Conservation (phyloP, 2,888 invertebrate genomes). For the Branchellion lobata region DNA sequence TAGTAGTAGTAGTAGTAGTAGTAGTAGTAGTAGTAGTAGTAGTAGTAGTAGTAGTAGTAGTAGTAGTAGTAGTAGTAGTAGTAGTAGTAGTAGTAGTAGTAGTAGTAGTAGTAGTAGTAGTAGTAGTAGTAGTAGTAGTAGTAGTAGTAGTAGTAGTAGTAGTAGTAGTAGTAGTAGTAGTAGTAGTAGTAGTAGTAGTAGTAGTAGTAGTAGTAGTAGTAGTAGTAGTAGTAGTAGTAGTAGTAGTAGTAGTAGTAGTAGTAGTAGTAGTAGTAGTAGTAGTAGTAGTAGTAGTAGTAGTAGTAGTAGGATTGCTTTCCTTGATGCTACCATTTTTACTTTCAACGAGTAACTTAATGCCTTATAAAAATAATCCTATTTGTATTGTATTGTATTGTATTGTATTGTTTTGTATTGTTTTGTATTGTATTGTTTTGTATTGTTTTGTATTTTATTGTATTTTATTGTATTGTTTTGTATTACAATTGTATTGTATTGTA, state of each 20-base stretch:
- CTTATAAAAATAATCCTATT: too few relatives aligned
- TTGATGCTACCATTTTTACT: too few relatives aligned
- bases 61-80: not conserved
- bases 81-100: not conserved
- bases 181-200: not conserved
- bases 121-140: not conserved
- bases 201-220: not conserved
- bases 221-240: not conserved
- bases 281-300: constrained; percentile 16
- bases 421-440: too few relatives aligned
- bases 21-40: not conserved
- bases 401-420: too few relatives aligned
- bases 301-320: too few relatives aligned
- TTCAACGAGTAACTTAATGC: too few relatives aligned
- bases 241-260: constrained; percentile 3
- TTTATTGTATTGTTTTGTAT: too few relatives aligned
- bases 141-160: not conserved
- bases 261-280: constrained; percentile 19
- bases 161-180: not conserved
- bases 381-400: too few relatives aligned
- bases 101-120: not conserved
- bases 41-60: not conserved
- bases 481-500: too few relatives aligned
- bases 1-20: not conserved
- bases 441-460: too few relatives aligned